Evolutionary conservation across 2,113 vertebrate species (phyloP), one percentile per base, ranked within the genome.

Genomic region (Ascaphus truei): DNA sequence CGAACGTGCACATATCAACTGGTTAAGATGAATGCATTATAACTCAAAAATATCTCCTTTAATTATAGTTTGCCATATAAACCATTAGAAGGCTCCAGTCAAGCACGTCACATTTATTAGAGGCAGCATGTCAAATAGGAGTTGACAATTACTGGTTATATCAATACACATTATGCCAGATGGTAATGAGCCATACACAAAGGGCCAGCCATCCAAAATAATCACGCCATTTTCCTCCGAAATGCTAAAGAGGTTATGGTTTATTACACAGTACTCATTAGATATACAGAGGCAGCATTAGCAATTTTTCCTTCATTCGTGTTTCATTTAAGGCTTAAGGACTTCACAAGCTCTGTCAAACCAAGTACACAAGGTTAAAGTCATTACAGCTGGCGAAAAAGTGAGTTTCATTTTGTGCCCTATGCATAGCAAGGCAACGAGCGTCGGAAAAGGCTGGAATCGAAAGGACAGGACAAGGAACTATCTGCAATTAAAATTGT

Each of bases 81-180:
- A 83, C 83, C 84, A 90, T 89, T 81, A 92, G 88, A 86, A 79
- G 83, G 82, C 84, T 85, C 84, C 85, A 88, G 82, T 73, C 79
- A 92, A 89, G 89, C 89, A 87, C 88, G 84, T 87, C 93, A 87
- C 91, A 93, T 94, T 95, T 95, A 94, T 95, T 93, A 95, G 94
- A 94, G 91, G 91, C 91, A 92, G 92, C 87, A 90, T 91, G 93
- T 98, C 94, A 97, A 92, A 89, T 89, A 92, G 93, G 90, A 93
- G 92, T 92, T 95, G 93, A 95, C 89, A 90, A 91, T 92, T 92
- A 92, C 87, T 84, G 84, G 92, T 92, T 93, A 90, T 93, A 98
- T 98, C 94, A 94, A 96, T 98, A 95, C 82, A 84, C 84, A 93
- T 89, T 84, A 92, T 88, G 83, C 89, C 93, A 92, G 90, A 88